Evolutionary conservation across 2,113 vertebrate genomes (phyloP).

Genomic region (Trematomus loennbergii): DNA sequence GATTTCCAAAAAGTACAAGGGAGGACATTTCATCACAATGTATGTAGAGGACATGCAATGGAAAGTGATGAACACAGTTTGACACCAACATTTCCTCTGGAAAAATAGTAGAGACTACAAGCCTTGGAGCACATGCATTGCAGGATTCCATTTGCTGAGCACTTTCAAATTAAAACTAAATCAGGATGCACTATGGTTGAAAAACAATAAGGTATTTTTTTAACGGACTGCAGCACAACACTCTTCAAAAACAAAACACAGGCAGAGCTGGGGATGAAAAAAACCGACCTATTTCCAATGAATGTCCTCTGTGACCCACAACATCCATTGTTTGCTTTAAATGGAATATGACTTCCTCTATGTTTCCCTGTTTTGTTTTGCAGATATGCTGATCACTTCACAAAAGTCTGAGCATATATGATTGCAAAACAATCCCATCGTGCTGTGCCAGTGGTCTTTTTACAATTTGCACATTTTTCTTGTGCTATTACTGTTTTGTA

Average conservation of each 20-base stretch:
- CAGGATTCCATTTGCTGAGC: not conserved
- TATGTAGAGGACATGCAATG: too few species aligned
- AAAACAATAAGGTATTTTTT: too few species aligned
- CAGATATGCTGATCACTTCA: not conserved
- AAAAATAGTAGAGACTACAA: too few species aligned
- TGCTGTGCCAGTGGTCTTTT: not conserved
- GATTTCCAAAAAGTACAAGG: not conserved
- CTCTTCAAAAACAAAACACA: not conserved
- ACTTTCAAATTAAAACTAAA: not conserved
- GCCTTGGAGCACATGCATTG: not conserved
- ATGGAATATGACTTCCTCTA: not conserved
- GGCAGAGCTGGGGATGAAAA: not conserved
- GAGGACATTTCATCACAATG: not conserved
- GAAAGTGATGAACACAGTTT: not conserved
- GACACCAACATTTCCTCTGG: not conserved
- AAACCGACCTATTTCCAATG: not conserved
- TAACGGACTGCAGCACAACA: not conserved
- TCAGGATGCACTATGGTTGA: not conserved
- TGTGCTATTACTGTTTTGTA: too few species aligned
- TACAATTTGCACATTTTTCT: too few species aligned
- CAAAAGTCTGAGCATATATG: not conserved
- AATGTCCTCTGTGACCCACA: not conserved
- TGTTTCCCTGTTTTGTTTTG: slow-evolving; percentile 24
- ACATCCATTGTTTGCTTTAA: slow-evolving; percentile 1
- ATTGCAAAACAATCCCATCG: not conserved